Evolutionary conservation across 2,888 invertebrate genomes (phyloP).

Genomic region (Cephus rjabovi): DNA sequence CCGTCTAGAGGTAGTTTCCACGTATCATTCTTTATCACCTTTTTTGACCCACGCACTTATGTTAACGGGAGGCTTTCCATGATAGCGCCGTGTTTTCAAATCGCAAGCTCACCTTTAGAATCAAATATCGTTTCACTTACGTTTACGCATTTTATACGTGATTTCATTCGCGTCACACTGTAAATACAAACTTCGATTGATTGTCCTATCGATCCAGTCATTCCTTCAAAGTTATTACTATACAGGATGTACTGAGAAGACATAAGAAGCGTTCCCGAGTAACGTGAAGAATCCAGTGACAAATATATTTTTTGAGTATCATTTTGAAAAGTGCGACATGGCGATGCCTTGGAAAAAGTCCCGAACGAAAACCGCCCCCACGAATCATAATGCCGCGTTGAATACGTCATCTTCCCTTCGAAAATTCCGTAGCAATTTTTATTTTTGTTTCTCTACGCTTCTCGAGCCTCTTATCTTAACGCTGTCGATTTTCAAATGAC

Average conservation of each 20-base stretch:
- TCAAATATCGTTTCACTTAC: background rate
- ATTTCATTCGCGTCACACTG: background rate
- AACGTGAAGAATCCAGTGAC: background rate
- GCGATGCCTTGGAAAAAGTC: background rate
- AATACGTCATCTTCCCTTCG: background rate
- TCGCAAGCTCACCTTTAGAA: background rate
- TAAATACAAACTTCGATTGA: background rate
- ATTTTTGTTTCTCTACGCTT: background rate
- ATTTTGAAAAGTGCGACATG: background rate
- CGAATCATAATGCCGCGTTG: background rate
- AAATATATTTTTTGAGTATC: background rate
- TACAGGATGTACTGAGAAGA: background rate
- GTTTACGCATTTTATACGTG: background rate
- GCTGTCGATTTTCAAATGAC: background rate
- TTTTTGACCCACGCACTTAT: slow-evolving; percentile 12
- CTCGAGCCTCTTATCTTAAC: background rate
- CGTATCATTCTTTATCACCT: slow-evolving; percentile 20
- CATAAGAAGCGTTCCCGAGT: background rate
- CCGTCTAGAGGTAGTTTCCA: slow-evolving; percentile 9
- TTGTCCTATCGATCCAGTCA: background rate
- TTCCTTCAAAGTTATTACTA: background rate
- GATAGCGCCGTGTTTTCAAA: background rate
- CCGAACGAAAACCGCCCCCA: background rate
- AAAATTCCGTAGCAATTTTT: background rate
- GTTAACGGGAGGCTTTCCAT: slow-evolving; percentile 11